Percentiles rank a stretch among this genome's conserved stretches.
These are phyloP conservation scores for Galemys pyrenaicus DNA, from an alignment of 2,113 vertebrate genomes.

Conservation along the genomic window DNA sequence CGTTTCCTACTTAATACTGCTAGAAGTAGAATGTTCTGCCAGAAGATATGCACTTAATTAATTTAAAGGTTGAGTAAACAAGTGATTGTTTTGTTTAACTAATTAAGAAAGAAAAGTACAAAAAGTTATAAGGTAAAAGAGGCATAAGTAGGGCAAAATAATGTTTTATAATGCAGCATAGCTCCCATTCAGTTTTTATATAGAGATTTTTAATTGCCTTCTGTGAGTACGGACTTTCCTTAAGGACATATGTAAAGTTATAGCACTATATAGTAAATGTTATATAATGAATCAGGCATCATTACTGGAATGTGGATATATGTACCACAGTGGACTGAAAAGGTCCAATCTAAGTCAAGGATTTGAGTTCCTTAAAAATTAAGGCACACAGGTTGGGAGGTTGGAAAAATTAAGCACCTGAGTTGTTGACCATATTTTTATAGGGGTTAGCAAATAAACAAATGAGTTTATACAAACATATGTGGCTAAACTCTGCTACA, in stretches of 20 bases:
- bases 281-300: neutral
- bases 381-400: neutral
- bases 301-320: neutral
- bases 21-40: neutral
- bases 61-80: neutral
- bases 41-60: neutral
- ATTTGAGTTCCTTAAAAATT: neutral
- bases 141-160: neutral
- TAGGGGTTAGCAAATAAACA: neutral
- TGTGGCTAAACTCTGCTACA: neutral
- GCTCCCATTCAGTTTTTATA: neutral
- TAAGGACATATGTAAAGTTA: neutral
- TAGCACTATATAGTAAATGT: neutral
- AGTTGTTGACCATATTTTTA: neutral
- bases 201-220: neutral
- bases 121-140: neutral
- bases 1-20: neutral
- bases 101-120: neutral
- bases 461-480: neutral
- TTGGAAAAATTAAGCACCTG: neutral
- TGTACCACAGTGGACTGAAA: neutral
- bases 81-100: neutral
- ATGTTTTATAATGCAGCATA: neutral
- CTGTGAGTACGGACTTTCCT: neutral
- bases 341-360: neutral